phyloP scores from a whole-genome alignment of 2,888 invertebrate genomes.

The Sturmia bella region DNA sequence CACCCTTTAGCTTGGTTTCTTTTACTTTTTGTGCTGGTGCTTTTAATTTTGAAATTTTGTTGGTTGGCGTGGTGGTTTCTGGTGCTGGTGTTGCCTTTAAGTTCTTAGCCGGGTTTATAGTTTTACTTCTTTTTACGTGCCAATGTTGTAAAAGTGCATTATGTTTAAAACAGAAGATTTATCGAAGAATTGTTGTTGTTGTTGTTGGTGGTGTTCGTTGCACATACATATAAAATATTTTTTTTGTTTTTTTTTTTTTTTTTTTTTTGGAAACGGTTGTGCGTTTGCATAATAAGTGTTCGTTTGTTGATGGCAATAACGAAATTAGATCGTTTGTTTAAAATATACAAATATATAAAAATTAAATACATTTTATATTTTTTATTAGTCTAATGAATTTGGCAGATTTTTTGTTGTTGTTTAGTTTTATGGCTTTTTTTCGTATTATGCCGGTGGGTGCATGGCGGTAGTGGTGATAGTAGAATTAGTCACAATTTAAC shows the following conservation, averaged over 20 bases:
- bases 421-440: not conserved
- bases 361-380: constrained; percentile 34
- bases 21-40: constrained; percentile 45
- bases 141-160: constrained; percentile 50
- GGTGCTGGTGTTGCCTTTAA: constrained; percentile 54
- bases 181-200: constrained; percentile 30
- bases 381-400: constrained; percentile 1
- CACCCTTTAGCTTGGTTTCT: constrained; percentile 10
- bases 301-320: constrained; percentile 6
- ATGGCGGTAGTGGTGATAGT: constrained; percentile 33
- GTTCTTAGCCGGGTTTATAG: constrained; percentile 44
- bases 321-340: constrained; percentile 8
- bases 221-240: constrained; percentile 35
- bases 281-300: constrained; percentile 27
- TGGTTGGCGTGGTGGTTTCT: constrained; percentile 55
- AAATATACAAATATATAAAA: constrained; percentile 36
- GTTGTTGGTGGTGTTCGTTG: constrained; percentile 37
- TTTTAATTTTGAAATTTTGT: constrained; percentile 63
- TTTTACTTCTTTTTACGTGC: constrained; percentile 59
- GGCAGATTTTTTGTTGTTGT: not conserved
- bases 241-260: constrained; percentile 2
- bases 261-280: not conserved
- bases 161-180: constrained; percentile 36
- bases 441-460: constrained; percentile 31
- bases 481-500: constrained; percentile 55